Evolutionary conservation across 2,888 invertebrate genomes (phyloP).

Genomic region (Nymphalis urticae): DNA sequence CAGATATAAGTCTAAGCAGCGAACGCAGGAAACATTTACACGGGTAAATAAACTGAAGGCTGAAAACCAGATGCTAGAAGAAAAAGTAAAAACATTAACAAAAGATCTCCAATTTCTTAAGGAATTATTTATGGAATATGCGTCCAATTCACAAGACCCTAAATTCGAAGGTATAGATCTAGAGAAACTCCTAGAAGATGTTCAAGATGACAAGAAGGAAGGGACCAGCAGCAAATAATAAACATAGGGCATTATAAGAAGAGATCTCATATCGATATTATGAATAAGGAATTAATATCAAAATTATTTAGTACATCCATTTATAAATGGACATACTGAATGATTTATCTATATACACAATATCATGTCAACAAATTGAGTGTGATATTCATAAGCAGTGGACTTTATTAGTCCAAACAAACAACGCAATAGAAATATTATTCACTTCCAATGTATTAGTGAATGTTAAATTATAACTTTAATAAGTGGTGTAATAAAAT

Average conservation of each 20-base stretch:
- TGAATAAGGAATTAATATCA: background rate
- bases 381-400: too few relatives aligned
- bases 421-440: too few relatives aligned
- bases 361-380: too few relatives aligned
- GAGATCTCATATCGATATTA: background rate
- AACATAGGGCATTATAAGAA: too few relatives aligned
- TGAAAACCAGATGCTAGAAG: slow-evolving; percentile 90
- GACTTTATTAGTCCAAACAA: too few relatives aligned
- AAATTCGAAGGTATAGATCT: slow-evolving; percentile 82
- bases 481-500: too few relatives aligned
- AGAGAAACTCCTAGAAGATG: slow-evolving; percentile 80
- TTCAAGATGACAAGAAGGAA: slow-evolving; percentile 64
- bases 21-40: slow-evolving; percentile 88
- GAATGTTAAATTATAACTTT: too few relatives aligned
- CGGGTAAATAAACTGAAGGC: slow-evolving; percentile 88
- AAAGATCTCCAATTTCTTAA: slow-evolving; percentile 90
- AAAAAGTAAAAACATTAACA: slow-evolving; percentile 90
- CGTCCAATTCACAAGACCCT: slow-evolving; percentile 81
- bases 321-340: too few relatives aligned
- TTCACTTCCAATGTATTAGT: too few relatives aligned
- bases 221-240: slow-evolving; percentile 43
- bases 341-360: too few relatives aligned
- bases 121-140: slow-evolving; percentile 90
- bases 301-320: background rate
- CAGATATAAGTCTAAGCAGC: slow-evolving; percentile 88